Conservation (phyloP, 2,888 invertebrate species). For the Aproaerema taeniolella region DNA sequence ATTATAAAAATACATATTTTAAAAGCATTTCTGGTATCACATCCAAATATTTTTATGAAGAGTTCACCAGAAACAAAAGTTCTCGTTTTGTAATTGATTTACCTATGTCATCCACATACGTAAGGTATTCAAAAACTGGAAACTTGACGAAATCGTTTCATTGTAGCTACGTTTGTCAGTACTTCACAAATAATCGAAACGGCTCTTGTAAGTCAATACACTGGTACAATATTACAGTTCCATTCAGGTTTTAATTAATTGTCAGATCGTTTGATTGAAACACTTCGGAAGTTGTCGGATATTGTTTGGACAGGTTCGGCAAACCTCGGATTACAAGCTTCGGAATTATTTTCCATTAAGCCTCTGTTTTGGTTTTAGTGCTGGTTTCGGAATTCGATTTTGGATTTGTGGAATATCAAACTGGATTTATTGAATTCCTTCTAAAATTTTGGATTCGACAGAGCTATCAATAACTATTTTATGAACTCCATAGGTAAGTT, state of each 20-base stretch:
- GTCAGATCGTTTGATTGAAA: constrained; percentile 58
- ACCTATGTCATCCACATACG: no score
- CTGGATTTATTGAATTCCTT: no score
- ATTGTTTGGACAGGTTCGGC: constrained; percentile 57
- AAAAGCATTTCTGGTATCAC: no score
- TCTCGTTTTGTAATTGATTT: no score
- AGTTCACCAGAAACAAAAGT: no score
- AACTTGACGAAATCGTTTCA: constrained; percentile 9
- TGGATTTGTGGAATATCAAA: background rate
- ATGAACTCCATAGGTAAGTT: no score
- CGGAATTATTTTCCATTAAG: constrained; percentile 16
- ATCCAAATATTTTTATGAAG: no score
- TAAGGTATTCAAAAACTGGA: no score
- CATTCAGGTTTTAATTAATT: constrained; percentile 63
- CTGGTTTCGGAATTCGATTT: background rate
- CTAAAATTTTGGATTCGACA: no score
- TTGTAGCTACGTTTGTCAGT: constrained; percentile 6
- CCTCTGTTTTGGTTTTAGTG: constrained; percentile 1
- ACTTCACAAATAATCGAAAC: constrained; percentile 7
- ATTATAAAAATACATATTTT: no score
- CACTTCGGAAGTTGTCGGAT: constrained; percentile 56
- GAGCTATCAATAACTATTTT: no score
- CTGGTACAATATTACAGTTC: constrained; percentile 15
- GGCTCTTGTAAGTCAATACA: constrained; percentile 1
- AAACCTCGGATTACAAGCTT: constrained; percentile 19